These are phyloP conservation scores for Lycia hirtaria DNA, from an alignment of 2,888 invertebrate species.

Conservation along the genomic window DNA sequence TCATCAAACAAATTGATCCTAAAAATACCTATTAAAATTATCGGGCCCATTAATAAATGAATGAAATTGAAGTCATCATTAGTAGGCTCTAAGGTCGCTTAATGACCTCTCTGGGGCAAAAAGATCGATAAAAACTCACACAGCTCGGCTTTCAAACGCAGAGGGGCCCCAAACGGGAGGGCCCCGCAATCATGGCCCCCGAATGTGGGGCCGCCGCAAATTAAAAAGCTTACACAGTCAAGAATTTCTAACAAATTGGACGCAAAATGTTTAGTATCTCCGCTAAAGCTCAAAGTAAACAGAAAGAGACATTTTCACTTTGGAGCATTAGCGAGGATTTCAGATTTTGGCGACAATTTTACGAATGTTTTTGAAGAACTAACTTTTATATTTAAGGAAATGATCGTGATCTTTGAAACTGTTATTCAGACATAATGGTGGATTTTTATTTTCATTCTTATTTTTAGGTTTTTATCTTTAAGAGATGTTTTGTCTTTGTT, in stretches of 20 bases:
- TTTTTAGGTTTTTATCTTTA: no score
- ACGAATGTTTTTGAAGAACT: no score
- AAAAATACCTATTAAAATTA: neutral
- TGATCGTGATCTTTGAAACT: no score
- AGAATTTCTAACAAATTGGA: slow-evolving; percentile 22
- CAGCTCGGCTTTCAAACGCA: slow-evolving; percentile 7
- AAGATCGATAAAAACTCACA: slow-evolving; percentile 15
- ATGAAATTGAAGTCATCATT: neutral
- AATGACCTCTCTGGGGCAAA: slow-evolving; percentile 1
- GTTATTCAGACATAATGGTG: no score
- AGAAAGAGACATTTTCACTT: neutral
- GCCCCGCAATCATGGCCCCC: slow-evolving; percentile 10
- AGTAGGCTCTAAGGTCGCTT: neutral
- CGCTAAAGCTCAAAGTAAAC: slow-evolving; percentile 1
- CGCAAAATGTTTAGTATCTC: slow-evolving; percentile 12
- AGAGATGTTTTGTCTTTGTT: no score
- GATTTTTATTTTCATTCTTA: no score
- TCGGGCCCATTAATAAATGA: neutral
- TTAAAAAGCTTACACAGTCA: slow-evolving; percentile 25
- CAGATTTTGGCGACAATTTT: neutral
- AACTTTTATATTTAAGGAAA: no score
- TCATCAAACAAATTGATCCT: neutral
- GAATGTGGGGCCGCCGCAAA: slow-evolving; percentile 29
- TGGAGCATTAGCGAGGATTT: slow-evolving; percentile 1
- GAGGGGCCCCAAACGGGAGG: neutral